Base-by-base conservation (phyloP, 2,888 invertebrate species). In the Acrobasis repandana region DNA sequence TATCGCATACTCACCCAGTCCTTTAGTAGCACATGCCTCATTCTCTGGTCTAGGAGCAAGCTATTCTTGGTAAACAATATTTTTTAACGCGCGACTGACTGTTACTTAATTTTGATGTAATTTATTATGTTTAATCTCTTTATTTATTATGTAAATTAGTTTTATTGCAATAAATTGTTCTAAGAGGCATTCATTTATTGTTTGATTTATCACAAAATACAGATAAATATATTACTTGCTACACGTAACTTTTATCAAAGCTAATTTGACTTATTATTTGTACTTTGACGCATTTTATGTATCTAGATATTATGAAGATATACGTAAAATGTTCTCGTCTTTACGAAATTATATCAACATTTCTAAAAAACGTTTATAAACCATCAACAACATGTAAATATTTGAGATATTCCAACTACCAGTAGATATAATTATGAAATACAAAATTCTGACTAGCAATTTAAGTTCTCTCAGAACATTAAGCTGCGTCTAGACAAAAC, bases 61-160 rank as follows among this genome's bases (percentile, higher is more conserved):
- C 57, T 82, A 85, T 62, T 69, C 78, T 54, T 86, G 84, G 80
- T 86, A 80, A 75, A 75, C 67, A 66, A 64, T 38, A 43, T 66
- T 65, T 63, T 69, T 69, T 63, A 63, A 71, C 68, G 75, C 73
- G 80, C 80, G 81, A 80, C 80, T 83, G 82, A 82, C 80, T 77
- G 65, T 62, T 62, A 66, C 65, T 54, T 48, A 28, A 8, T 28
- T 28, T 20, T 36, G 6, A 28, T 57, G 64, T 54, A 58, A 61
- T 64, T 67, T 71, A 72, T 72, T n/a, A n/a, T 65, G 61, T 68
- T 70, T 69, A 71, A 5, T 71, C 63, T 73, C 70, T 65, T 66
- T 67, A 61, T 74, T 63, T 65, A 65, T 66, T 38, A 14, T 43
- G 14, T 43, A 43, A 38, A 56, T 28, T 50, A 60, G n/a, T 56